Evolutionary conservation across 1,140 invertebrate species (phyloP), one percentile per base, ranked within the genome.

Genomic region (Drosophila tsacasi): DNA sequence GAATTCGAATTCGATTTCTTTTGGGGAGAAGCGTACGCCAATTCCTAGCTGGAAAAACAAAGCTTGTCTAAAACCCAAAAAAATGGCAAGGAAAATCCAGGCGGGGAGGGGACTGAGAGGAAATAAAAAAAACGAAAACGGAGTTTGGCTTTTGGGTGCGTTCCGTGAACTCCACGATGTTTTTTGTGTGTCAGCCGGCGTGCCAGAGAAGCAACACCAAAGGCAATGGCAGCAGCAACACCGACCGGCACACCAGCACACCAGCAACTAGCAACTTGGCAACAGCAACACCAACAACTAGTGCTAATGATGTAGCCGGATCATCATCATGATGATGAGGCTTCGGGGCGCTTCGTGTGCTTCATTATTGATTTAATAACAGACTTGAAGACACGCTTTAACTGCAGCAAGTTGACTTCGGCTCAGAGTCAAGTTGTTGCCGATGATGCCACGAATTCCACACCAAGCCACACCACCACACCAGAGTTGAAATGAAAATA

Each of bases 91-190:
- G 54, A 57, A 57, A 57, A 57, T 13, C 54, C 54, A 23, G 5
- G 4, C 32, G 13, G 8, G 12, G 3, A 0, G 52, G 52, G 52
- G 52, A 10, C 2, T 6, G 52, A 37, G 32, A 17, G 10, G 54
- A 57, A 57, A 57, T 39, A 30, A 21, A 62, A 32, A 50, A 52
- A 77, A 37, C 35, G 25, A 50, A 79, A 81, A 79, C 78, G 79
- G 81, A 91, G 87, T 69, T 90, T 91, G 90, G 86, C 86, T 92
- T 92, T 90, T 92, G 91, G 91, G 91, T 92, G 91, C 91, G 91
- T 92, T 92, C 91, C 92, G 91, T 92, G 91, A 92, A 92, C 91
- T 89, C 91, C 91, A 92, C 91, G 91, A 92, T 92, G 84, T 74
- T 52, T 74, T 89, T 84, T 90, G 86, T 85, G 85, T 90, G 85